Base-by-base conservation (phyloP, 2,797 vertebrate species). In the Phyllotis vaccarum region DNA sequence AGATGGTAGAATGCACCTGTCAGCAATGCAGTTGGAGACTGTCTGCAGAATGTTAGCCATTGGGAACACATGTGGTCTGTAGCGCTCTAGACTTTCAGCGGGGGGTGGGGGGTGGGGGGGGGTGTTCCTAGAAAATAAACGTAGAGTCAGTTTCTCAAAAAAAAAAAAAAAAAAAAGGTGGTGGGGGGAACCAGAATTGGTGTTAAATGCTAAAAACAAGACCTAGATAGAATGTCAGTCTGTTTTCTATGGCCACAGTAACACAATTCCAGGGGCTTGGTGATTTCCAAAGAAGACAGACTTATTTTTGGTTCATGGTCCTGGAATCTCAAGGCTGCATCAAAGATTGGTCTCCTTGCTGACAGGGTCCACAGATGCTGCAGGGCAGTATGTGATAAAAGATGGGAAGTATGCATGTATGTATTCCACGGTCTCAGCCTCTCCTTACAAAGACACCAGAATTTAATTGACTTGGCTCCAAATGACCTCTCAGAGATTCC, bases 61-160 rank as follows among this genome's bases (percentile, higher is more conserved):
- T 10, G 31, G 27, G 21, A 80, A 43, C 34, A 43, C n/a, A 58
- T 16, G 13, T 81, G 34, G 31, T n/a, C 49, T 72, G 3, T 9
- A 21, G 6, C 56, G 13, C n/a, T 52, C 58, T 56, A 49, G n/a
- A 78, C 68, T 94, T 54, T 62, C 37, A 70, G 37, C 13, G 21
- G 46, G 31, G 29, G 31, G n/a, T n/a, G n/a, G n/a, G n/a, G n/a
- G n/a, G n/a, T n/a, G n/a, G n/a, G n/a, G n/a, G n/a, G n/a, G n/a
- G n/a, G n/a, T n/a, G n/a, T 88, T 96, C 79, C 92, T 37, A 86
- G 14, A 34, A 90, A 83, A 79, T 74, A 74, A 87, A 93, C 10
- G 16, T 21, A 60, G 49, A 86, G 17, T 56, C 83, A 58, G 31
- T 94, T 83, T 96, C 60, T 72, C n/a, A 60, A 37, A 29, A 34